Percentiles rank a stretch among this genome's conserved stretches.
Evolutionary conservation across 2,888 invertebrate genomes (phyloP).

Genomic region (Lymantria monacha): DNA sequence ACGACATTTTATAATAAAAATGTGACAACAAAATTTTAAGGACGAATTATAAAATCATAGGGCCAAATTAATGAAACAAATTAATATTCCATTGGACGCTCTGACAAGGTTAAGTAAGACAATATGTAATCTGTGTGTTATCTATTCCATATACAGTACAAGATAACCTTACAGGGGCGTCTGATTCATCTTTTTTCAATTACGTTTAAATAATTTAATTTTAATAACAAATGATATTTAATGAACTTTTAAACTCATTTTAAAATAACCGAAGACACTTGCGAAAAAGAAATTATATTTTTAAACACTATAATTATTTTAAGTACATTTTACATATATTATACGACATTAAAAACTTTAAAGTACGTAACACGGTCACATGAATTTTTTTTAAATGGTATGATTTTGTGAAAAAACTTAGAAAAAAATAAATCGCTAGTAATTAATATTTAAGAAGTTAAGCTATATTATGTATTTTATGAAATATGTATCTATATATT

Average conservation of each 20-base stretch:
- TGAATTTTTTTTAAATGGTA: conserved; percentile 59
- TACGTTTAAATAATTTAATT: conserved; percentile 7
- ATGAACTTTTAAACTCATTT: conserved; percentile 22
- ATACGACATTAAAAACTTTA: conserved; percentile 70
- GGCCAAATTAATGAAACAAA: conserved; percentile 28
- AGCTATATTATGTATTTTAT: conserved; percentile 48
- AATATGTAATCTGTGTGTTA: conserved; percentile 14
- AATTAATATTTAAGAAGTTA: conserved; percentile 45
- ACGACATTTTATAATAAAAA: conserved; percentile 67
- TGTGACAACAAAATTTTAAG: conserved; percentile 59
- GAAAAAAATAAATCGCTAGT: conserved; percentile 52
- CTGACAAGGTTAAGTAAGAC: conserved; percentile 20
- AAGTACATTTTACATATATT: conserved; percentile 77
- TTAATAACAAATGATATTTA: conserved; percentile 18
- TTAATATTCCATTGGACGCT: conserved; percentile 18
- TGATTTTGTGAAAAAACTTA: conserved; percentile 58
- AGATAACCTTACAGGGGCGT: conserved; percentile 19
- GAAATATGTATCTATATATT: conserved; percentile 64
- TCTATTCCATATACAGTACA: conserved; percentile 12
- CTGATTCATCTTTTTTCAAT: conserved; percentile 10
- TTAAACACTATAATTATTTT: conserved; percentile 63
- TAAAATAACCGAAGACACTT: conserved; percentile 30
- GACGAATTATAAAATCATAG: conserved; percentile 41
- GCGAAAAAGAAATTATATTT: conserved; percentile 41
- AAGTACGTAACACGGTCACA: conserved; percentile 67